These are phyloP conservation scores for Lampris megalopsis DNA, from an alignment of 2,113 vertebrate genomes.

Conservation along the genomic window DNA sequence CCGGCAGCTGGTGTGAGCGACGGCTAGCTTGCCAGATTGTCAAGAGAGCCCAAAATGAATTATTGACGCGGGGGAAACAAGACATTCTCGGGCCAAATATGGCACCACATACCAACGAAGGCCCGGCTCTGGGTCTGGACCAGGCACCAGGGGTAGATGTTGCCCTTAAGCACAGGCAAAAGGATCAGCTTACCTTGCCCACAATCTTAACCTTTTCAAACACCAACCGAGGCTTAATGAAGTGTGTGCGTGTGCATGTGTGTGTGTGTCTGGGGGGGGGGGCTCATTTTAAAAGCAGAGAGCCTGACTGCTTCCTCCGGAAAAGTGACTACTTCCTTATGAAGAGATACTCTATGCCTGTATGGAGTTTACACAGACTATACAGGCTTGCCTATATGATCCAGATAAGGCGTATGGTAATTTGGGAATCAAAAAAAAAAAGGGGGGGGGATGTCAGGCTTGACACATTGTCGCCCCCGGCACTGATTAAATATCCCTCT, in stretches of 20 bases:
- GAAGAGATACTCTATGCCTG: constrained; percentile 4
- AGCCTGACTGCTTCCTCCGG: constrained; percentile 24
- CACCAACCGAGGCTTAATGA: constrained; percentile 49
- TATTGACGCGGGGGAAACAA: constrained; percentile 49
- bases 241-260: no score
- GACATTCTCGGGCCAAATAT: constrained; percentile 55
- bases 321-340: constrained; percentile 30
- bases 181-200: constrained; percentile 67
- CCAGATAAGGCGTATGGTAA: constrained; percentile 1
- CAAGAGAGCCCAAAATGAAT: constrained; percentile 25
- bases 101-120: constrained; percentile 57
- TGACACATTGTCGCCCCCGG: constrained; percentile 18
- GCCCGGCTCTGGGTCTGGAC: constrained; percentile 32
- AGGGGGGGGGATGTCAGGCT: neutral
- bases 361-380: constrained; percentile 41
- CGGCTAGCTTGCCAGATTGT: constrained; percentile 23
- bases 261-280: neutral
- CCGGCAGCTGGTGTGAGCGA: constrained; percentile 6
- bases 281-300: constrained; percentile 33
- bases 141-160: constrained; percentile 33
- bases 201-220: constrained; percentile 65
- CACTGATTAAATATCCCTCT: constrained; percentile 29
- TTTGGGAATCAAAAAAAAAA: constrained; percentile 6
- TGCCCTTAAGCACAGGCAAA: constrained; percentile 52
- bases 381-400: neutral